Conservation (phyloP, 2,797 vertebrate species). For the Channallabes apus region DNA sequence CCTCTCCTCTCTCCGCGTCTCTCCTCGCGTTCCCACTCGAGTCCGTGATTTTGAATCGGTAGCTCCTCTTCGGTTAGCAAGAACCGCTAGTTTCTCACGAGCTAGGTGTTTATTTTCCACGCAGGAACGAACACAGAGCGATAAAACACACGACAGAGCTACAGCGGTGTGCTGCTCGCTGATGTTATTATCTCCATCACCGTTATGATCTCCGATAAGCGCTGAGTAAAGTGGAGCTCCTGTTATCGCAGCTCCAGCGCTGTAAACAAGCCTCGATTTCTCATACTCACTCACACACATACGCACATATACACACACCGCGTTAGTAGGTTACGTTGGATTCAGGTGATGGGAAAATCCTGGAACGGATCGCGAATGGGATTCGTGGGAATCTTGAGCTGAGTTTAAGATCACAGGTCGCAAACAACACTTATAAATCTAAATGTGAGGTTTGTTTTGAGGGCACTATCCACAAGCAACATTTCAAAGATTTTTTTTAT, state of each 20-base stretch:
- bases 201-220: neutral
- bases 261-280: constrained; percentile 76
- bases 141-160: too few species aligned
- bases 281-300: constrained; percentile 51
- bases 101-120: neutral
- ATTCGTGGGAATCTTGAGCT: neutral
- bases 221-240: constrained; percentile 65
- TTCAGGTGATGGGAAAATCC: constrained; percentile 59
- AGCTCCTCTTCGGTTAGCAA: constrained; percentile 23
- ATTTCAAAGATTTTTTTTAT: too few species aligned
- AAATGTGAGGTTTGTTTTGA: neutral
- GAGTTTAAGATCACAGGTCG: neutral
- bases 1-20: neutral
- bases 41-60: constrained; percentile 38
- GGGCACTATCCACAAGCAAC: too few species aligned
- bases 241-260: constrained; percentile 57
- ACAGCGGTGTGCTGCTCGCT: neutral
- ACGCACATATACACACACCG: constrained; percentile 44
- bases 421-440: neutral
- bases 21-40: constrained; percentile 4
- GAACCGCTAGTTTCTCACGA: constrained; percentile 33
- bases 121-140: neutral
- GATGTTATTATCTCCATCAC: neutral
- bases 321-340: constrained; percentile 61
- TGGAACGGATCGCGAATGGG: constrained; percentile 41